These are phyloP conservation scores for Camelus bactrianus DNA, from an alignment of 2,113 vertebrate species.

Conservation along the genomic window DNA sequence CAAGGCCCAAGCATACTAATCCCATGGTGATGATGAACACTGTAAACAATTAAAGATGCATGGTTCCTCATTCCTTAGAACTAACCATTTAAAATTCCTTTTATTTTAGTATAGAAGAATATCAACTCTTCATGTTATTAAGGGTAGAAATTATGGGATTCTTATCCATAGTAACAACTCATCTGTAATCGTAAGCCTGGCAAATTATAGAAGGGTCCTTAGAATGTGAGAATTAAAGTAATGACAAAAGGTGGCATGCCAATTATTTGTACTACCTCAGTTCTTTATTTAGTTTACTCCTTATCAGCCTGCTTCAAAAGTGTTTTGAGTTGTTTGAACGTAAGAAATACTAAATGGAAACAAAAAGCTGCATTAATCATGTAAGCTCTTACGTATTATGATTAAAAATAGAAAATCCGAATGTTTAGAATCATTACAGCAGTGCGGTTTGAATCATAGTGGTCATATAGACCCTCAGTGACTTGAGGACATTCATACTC, in stretches of 20 bases:
- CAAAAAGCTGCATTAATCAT: neutral
- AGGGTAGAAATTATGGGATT: neutral
- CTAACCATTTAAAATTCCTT: neutral
- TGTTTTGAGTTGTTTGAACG: neutral
- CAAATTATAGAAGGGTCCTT: neutral
- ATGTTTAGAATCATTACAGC: neutral
- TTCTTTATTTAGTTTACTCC: neutral
- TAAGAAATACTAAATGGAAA: neutral
- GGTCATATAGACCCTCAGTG: neutral
- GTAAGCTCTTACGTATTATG: neutral
- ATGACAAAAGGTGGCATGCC: neutral
- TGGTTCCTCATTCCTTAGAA: neutral
- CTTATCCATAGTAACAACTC: neutral
- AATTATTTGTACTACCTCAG: neutral
- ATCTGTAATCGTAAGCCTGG: neutral
- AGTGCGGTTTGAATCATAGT: neutral
- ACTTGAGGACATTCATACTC: neutral
- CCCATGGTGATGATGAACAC: neutral
- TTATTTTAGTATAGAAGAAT: neutral
- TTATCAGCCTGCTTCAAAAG: neutral
- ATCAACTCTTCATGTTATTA: neutral
- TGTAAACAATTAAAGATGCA: neutral
- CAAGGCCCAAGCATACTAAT: neutral
- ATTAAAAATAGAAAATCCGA: constrained; percentile 8
- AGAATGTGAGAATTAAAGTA: constrained; percentile 33